Base-by-base conservation (phyloP, 2,797 vertebrate species). In the Enteromius radiatus region DNA sequence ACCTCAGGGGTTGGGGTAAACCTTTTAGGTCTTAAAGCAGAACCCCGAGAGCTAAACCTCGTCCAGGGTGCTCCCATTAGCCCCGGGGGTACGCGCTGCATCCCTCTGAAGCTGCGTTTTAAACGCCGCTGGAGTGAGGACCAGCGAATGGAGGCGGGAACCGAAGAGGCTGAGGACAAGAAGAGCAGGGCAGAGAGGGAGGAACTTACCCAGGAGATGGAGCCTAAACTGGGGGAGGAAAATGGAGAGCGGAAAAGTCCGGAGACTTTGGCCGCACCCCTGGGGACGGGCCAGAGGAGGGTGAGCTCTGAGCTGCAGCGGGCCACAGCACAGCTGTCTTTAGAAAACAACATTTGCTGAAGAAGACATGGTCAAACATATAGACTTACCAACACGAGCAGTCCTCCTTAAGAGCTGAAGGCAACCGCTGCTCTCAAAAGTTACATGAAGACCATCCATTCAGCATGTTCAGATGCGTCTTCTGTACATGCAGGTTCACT, bases 71-170 rank as follows among this genome's bases (percentile, higher is more conserved):
- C 92, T 15, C 92, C 92, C 85, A 83, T 92, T 90, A 94, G 93
- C 86, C 94, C 93, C 15, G 92, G 93, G 0, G 93, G 91, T 79
- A 92, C 93, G 0, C 94, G 91, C 61, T 97, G 97, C 91, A 97
- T 97, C 91, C 97, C 97, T 0, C 95, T 97, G 26, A 98, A 98
- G 23, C 93, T 97, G 64, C 96, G 97, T 76, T 98, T 98, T 90
- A 98, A 98, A 74, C 94, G 96, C n/a, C 96, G 96, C 90, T 97
- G 97, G 97, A 97, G 96, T 49, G 96, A 97, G 87, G 97, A 97
- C 91, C 96, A 97, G 91, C 94, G 96, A 76, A 93, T 97, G 91
- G 97, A 97, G 90, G 96, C 96, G 0, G 94, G 95, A 5, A 92
- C 92, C 0, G 94, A 96, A 9, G 95, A 96, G 85, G 95, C 93